phyloP scores from a whole-genome alignment of 2,797 vertebrate genomes.

The Eurystomus glaucurus region DNA sequence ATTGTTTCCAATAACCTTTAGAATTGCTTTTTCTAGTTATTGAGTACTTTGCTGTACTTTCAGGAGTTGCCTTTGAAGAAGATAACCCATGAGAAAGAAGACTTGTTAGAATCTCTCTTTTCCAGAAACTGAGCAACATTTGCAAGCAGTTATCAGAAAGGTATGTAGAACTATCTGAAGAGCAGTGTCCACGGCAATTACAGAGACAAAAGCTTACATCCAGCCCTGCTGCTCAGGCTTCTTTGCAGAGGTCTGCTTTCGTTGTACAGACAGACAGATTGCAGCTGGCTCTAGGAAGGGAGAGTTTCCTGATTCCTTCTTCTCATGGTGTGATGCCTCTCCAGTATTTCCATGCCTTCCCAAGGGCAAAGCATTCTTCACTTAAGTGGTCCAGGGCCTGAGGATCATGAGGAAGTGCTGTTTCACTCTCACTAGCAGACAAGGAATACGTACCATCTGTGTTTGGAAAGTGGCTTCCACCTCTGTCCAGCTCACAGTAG shows the following conservation, averaged over 20 bases:
- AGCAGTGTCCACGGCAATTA: not conserved
- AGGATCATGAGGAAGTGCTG: not conserved
- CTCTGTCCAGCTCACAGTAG: not conserved
- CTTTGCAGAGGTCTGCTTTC: not conserved
- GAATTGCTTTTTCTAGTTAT: not conserved
- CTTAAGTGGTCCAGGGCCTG: not conserved
- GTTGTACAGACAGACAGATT: not conserved
- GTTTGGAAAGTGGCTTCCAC: not conserved
- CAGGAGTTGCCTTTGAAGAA: not conserved
- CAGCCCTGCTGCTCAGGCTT: not conserved
- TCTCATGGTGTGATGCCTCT: rapidly evolving
- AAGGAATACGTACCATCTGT: not conserved
- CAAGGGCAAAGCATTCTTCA: not conserved
- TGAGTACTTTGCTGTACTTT: not conserved
- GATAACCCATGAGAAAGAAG: not conserved
- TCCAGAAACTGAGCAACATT: not conserved
- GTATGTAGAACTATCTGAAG: not conserved
- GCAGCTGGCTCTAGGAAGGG: not conserved
- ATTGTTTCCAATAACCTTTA: not conserved
- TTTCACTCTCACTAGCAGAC: not conserved
- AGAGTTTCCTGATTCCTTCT: not conserved
- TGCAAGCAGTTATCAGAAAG: not conserved
- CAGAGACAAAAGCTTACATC: not conserved
- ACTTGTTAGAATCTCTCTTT: not conserved
- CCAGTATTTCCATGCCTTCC: not conserved